These are phyloP conservation scores for Heliocidaris tuberculata DNA, from an alignment of 35 echinoderm and acorn worm genomes.

Conservation along the genomic window DNA sequence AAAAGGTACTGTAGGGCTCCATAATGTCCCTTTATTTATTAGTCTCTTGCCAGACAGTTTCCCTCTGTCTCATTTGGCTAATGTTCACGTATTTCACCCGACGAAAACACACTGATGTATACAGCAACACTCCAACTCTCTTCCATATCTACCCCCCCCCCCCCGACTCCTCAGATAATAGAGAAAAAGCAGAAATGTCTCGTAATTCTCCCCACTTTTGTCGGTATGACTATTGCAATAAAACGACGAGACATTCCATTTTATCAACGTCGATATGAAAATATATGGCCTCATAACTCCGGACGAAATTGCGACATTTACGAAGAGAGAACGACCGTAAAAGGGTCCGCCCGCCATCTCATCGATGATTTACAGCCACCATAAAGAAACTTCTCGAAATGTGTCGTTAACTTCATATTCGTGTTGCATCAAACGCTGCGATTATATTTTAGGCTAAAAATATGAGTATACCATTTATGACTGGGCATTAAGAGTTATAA, in stretches of 20 bases:
- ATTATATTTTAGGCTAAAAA: not conserved
- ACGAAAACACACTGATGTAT: not conserved
- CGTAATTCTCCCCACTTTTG: not conserved
- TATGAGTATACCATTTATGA: not conserved
- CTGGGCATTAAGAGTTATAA: not conserved
- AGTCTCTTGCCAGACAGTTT: slow-evolving; percentile 16
- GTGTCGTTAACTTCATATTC: slow-evolving; percentile 10
- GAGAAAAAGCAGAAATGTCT: not conserved
- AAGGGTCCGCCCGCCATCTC: not conserved
- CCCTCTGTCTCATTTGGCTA: not conserved
- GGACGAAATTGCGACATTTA: slow-evolving; percentile 39
- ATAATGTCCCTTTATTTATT: slow-evolving; percentile 19
- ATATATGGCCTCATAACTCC: slow-evolving; percentile 37
- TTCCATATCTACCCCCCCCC: not conserved
- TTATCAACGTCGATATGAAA: slow-evolving; percentile 38
- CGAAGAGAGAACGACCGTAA: not conserved
- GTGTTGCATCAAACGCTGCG: not conserved
- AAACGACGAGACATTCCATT: not conserved
- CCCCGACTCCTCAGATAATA: not conserved
- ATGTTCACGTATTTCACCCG: not conserved
- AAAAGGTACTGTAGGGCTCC: not conserved
- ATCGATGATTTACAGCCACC: slow-evolving; percentile 20
- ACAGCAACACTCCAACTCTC: not conserved
- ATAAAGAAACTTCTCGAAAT: not conserved
- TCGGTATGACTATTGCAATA: slow-evolving; percentile 13